Conservation (phyloP, 2,797 vertebrate species). For the Onychomys arenicola region DNA sequence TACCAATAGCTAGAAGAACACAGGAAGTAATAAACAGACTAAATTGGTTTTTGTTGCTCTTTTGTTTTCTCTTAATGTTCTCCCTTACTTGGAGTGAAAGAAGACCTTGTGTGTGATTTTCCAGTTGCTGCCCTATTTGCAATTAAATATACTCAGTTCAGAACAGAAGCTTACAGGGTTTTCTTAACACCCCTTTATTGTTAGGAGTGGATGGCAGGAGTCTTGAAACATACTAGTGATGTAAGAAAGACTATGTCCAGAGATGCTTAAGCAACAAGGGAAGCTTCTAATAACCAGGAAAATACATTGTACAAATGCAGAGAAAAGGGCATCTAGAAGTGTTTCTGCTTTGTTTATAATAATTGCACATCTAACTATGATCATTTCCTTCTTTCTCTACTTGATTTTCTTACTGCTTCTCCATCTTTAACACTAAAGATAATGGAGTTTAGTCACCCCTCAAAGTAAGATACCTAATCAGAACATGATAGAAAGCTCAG, state of each 20-base stretch:
- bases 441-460: background rate
- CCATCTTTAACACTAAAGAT: background rate
- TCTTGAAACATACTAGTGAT: background rate
- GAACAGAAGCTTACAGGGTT: background rate
- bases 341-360: background rate
- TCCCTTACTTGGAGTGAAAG: background rate
- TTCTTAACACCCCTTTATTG: constrained; percentile 1
- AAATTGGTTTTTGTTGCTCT: constrained; percentile 28
- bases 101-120: background rate
- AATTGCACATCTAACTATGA: background rate
- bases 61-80: constrained; percentile 34
- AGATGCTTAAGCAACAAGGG: background rate
- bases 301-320: background rate
- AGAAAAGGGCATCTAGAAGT: background rate
- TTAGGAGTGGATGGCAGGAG: background rate
- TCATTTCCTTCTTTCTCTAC: background rate
- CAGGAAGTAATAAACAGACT: constrained; percentile 37
- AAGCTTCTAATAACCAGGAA: background rate
- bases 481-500: background rate
- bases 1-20: constrained; percentile 22
- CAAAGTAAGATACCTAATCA: background rate
- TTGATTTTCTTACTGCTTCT: background rate
- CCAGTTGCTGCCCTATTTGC: background rate
- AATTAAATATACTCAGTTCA: background rate
- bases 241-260: background rate